Percentiles rank a stretch among this genome's conserved stretches.
Evolutionary conservation across 2,113 vertebrate genomes (phyloP).

Genomic region (Cyanoderma ruficeps): DNA sequence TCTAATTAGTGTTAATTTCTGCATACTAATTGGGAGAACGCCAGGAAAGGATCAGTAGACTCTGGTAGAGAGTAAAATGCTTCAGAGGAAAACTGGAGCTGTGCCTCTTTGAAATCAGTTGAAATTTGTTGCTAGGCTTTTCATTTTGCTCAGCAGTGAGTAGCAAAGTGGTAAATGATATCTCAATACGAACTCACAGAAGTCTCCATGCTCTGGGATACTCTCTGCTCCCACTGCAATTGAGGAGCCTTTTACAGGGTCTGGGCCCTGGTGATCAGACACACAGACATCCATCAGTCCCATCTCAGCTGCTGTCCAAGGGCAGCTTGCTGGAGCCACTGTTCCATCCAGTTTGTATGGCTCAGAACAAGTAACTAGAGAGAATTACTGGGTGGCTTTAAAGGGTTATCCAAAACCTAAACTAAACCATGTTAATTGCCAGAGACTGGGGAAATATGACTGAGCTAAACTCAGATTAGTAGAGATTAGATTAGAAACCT

Average conservation of each 20-base stretch:
- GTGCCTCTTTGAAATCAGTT: neutral
- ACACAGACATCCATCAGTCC: rapidly evolving
- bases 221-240: neutral
- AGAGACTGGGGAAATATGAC: neutral
- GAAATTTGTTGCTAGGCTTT: neutral
- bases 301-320: neutral
- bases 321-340: neutral
- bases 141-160: neutral
- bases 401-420: neutral
- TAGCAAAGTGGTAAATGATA: neutral
- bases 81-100: neutral
- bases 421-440: neutral
- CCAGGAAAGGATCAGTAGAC: neutral
- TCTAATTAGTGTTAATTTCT: constrained; percentile 2
- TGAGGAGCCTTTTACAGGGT: neutral
- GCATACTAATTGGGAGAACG: neutral
- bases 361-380: neutral
- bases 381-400: neutral
- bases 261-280: neutral
- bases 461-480: neutral
- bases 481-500: neutral
- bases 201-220: neutral
- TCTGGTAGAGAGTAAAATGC: neutral
- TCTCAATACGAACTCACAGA: neutral
- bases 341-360: rapidly evolving